Evolutionary conservation across 2,113 vertebrate species (phyloP).

Genomic region (Benitochromis conjunctus): DNA sequence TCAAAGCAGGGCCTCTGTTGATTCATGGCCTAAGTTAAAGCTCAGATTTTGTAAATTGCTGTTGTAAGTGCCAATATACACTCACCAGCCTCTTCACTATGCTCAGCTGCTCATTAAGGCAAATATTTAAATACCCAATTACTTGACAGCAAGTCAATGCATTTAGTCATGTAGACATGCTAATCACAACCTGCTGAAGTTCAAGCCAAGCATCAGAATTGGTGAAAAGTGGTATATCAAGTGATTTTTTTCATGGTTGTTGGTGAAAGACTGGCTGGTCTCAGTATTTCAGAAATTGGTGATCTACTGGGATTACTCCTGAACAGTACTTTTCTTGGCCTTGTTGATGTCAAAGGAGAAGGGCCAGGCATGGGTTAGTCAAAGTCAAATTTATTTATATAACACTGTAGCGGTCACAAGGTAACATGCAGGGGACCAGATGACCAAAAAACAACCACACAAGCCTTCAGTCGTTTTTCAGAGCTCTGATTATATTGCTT

Average conservation of each 20-base stretch:
- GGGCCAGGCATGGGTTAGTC: too few relatives aligned
- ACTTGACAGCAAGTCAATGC: too few relatives aligned
- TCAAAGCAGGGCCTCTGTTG: neutral
- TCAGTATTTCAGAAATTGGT: neutral
- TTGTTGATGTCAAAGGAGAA: neutral
- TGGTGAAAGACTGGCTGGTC: neutral
- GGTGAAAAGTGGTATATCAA: neutral
- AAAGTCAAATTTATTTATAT: too few relatives aligned
- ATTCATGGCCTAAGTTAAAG: neutral
- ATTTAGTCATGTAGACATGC: too few relatives aligned
- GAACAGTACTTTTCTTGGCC: neutral
- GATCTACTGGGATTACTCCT: neutral
- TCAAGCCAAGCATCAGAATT: neutral
- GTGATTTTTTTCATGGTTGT: neutral
- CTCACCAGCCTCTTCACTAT: neutral
- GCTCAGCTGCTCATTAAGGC: too few relatives aligned
- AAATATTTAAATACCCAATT: too few relatives aligned
- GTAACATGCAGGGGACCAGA: too few relatives aligned
- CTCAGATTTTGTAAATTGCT: neutral
- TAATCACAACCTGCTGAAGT: neutral
- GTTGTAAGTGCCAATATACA: neutral
- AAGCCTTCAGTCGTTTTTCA: too few relatives aligned
- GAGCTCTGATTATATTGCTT: too few relatives aligned
- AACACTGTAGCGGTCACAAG: too few relatives aligned
- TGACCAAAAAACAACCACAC: too few relatives aligned